Evolutionary conservation across 2,113 vertebrate species (phyloP).

Genomic region (Odocoileus hemionus): DNA sequence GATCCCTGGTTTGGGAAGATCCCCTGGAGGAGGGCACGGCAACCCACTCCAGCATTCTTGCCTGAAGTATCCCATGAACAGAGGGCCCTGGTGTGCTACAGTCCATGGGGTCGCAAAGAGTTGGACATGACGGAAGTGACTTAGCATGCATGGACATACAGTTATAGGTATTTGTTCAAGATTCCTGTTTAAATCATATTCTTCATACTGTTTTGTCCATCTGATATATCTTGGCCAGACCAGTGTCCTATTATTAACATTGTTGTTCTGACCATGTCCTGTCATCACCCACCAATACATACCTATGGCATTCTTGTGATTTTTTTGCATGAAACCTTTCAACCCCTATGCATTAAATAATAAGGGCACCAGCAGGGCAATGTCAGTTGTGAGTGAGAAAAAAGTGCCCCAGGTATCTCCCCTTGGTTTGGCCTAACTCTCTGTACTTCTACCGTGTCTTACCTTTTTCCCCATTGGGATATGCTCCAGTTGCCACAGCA

Average conservation of each 20-base stretch:
- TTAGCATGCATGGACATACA: not conserved
- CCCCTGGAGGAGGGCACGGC: not conserved
- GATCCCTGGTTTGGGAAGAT: not conserved
- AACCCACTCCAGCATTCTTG: not conserved
- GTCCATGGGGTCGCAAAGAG: rapidly evolving
- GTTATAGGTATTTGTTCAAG: not conserved
- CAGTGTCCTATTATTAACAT: not conserved
- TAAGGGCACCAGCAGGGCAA: not conserved
- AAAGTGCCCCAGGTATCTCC: not conserved
- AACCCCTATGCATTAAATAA: not conserved
- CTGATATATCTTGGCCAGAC: not conserved
- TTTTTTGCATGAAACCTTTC: not conserved
- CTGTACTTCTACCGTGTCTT: not conserved
- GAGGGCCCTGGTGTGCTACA: not conserved
- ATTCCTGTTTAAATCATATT: not conserved
- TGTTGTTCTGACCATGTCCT: not conserved
- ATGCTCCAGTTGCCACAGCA: not conserved
- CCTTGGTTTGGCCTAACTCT: not conserved
- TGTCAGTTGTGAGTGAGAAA: not conserved
- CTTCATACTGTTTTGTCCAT: not conserved
- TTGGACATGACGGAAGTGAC: rapidly evolving
- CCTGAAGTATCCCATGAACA: not conserved
- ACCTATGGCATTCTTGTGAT: not conserved
- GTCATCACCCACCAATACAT: not conserved
- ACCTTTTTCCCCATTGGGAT: not conserved